phyloP scores from a whole-genome alignment of 2,113 vertebrate species.

The Channa maculata region DNA sequence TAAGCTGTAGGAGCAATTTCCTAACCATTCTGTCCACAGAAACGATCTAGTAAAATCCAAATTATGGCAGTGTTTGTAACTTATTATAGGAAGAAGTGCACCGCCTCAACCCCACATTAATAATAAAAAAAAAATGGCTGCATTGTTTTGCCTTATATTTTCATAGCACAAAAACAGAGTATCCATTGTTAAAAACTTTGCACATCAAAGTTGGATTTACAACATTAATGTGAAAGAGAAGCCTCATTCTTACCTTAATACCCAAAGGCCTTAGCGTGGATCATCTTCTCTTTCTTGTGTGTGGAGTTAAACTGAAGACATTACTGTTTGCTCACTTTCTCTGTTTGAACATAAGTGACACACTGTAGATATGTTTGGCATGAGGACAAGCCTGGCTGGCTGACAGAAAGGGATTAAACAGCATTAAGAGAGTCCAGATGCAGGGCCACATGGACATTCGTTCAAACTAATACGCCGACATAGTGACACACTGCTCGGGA shows the following conservation, averaged over 20 bases:
- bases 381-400: constrained; percentile 47
- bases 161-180: neutral
- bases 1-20: constrained; percentile 57
- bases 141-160: constrained; percentile 9
- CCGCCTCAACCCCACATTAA: neutral
- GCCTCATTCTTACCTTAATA: constrained; percentile 59
- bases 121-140: neutral
- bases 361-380: constrained; percentile 44
- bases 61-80: constrained; percentile 37
- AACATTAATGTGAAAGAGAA: constrained; percentile 16
- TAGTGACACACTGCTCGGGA: constrained; percentile 51
- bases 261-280: neutral
- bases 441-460: constrained; percentile 60
- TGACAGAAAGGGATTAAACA: constrained; percentile 77
- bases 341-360: constrained; percentile 53
- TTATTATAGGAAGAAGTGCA: constrained; percentile 13
- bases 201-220: neutral
- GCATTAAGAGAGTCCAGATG: constrained; percentile 82
- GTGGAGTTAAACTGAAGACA: constrained; percentile 21
- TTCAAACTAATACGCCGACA: constrained; percentile 57
- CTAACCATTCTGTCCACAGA: constrained; percentile 46
- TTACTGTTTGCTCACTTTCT: constrained; percentile 42
- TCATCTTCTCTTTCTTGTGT: constrained; percentile 30
- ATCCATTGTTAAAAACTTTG: neutral
- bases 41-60: constrained; percentile 42